A percentile compares a stretch with the other conserved stretches of the same genome.
phyloP scores from a whole-genome alignment of 2,797 vertebrate species.

The Mus minutoides region DNA sequence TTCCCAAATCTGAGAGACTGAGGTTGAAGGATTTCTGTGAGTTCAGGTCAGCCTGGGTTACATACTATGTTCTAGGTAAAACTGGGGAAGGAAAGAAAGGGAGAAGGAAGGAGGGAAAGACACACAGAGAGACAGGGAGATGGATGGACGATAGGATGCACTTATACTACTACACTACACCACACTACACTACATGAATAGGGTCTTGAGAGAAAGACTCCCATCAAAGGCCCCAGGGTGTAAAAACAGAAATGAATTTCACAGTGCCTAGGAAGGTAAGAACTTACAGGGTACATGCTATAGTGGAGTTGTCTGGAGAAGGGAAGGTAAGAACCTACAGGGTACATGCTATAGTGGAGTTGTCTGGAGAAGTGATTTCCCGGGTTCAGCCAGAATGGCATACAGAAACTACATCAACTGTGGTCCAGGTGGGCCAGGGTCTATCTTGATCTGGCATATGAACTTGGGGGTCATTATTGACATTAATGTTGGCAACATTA shows the following conservation, averaged over 20 bases:
- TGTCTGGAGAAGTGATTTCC: background rate
- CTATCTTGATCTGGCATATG: background rate
- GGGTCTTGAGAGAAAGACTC: background rate
- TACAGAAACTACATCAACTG: background rate
- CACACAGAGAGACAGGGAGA: background rate
- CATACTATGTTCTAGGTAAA: background rate
- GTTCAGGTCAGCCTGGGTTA: background rate
- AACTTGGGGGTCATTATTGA: background rate
- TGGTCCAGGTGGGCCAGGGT: background rate
- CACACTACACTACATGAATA: too few species aligned
- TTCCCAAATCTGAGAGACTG: background rate
- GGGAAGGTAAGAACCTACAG: background rate
- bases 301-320: background rate
- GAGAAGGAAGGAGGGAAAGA: background rate
- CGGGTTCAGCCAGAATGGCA: background rate
- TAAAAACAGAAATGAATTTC: background rate
- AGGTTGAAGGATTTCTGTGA: background rate
- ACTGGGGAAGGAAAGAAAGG: background rate
- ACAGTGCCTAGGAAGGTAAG: background rate
- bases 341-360: background rate
- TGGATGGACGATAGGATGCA: background rate
- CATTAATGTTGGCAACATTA: background rate
- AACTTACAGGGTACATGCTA: background rate
- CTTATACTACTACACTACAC: background rate
- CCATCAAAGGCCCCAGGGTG: too few species aligned